Evolutionary conservation across 2,888 invertebrate species (phyloP), one percentile per base, ranked within the genome.

Genomic region (Clusia tigrina): DNA sequence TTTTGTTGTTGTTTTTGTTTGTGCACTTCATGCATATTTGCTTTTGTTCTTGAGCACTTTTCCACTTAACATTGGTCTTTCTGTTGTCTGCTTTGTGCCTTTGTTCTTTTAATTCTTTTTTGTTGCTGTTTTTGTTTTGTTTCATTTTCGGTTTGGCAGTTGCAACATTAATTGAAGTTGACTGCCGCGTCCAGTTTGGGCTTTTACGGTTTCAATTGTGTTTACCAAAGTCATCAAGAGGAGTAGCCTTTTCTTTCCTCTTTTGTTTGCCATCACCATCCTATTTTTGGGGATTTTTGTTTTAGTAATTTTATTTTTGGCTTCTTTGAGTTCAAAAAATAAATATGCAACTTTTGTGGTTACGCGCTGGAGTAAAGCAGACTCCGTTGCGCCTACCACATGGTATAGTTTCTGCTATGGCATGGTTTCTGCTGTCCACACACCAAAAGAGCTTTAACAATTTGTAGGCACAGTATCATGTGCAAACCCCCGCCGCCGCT

Each of bases 21-120:
- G 20, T 20, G 26, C 17, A 38, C 42, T 58, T 54, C n/a, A n/a
- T n/a, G n/a, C n/a, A n/a, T 58, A 54, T 63, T 63, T 63, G 58
- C 63, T 38, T 58, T 58, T 58, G 55, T 55, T 55, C 63, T 63
- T 55, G 63, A 63, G 54, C 63, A 63, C 58, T 63, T 58, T 63
- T 63, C 52, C 63, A 63, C 63, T 58, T 51, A 58, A 18, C 58
- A 58, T 58, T 63, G 58, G 48, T 22, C 38, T 17, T 55, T 55
- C 24, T 17, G 12, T 10, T n/a, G 22, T 9, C 52, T 52, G 17
- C 22, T 54, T 24, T 62, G 18, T 53, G 22, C 23, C 9, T 48
- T 48, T 52, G 5, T 52, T 52, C 5, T 52, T 20, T 9, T 20
- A 2, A 24, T 20, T 18, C 10, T 52, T 52, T 22, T 3, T 20